Evolutionary conservation across 2,113 vertebrate genomes (phyloP).

Genomic region (Halichoerus grypus): DNA sequence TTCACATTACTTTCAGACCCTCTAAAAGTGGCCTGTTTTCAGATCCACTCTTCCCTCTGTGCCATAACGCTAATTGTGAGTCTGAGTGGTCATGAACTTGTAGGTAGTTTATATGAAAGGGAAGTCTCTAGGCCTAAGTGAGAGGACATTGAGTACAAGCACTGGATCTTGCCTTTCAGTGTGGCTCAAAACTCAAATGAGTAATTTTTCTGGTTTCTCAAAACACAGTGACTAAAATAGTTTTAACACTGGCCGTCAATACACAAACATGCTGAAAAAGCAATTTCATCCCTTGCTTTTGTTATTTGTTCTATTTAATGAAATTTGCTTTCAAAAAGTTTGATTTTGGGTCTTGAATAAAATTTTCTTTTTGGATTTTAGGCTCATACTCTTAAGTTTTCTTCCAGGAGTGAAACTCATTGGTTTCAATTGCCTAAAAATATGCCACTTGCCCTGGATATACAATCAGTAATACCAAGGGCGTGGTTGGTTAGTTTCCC

Average conservation of each 20-base stretch:
- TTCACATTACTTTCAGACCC: not conserved
- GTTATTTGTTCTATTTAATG: not conserved
- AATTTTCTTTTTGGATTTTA: not conserved
- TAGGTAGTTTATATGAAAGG: not conserved
- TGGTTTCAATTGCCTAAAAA: not conserved
- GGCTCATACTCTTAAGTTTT: not conserved
- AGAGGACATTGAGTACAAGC: not conserved
- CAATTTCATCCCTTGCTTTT: not conserved
- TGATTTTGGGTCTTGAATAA: not conserved
- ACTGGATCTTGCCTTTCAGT: not conserved
- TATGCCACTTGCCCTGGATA: not conserved
- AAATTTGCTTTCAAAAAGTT: slow-evolving; percentile 11
- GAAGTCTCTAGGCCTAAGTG: not conserved
- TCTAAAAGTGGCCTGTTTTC: not conserved
- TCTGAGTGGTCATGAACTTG: not conserved
- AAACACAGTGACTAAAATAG: not conserved
- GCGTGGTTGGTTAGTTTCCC: not conserved
- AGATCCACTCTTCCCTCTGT: not conserved
- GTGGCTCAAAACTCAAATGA: not conserved
- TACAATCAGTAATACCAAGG: not conserved
- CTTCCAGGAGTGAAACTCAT: not conserved
- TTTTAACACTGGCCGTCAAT: not conserved
- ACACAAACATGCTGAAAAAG: not conserved
- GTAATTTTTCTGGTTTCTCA: slow-evolving; percentile 18
- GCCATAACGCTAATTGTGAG: not conserved